Percentiles rank a stretch among this genome's conserved stretches.
Conservation (phyloP, 92 coral and sea anemone genomes). For the Palythoa grandiflora region DNA sequence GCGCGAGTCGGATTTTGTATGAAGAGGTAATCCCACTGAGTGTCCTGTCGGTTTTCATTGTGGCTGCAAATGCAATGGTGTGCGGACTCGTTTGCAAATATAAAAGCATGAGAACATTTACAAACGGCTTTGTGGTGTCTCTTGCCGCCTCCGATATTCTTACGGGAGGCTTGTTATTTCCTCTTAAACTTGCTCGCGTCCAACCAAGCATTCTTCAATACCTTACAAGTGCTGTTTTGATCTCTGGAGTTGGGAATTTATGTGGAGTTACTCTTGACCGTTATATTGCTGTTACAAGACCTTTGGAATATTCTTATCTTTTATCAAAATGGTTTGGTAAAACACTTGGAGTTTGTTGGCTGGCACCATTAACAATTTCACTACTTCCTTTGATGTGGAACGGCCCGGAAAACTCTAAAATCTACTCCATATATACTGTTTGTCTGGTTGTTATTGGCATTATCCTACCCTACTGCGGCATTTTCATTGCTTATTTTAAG, state of each 20-base stretch:
- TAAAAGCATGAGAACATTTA: conserved; percentile 34
- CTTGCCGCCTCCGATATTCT: conserved; percentile 36
- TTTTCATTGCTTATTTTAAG: conserved; percentile 27
- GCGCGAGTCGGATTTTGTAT: neutral
- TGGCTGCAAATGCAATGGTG: conserved; percentile 37
- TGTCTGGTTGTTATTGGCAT: conserved; percentile 30
- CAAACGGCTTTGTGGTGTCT: conserved; percentile 38
- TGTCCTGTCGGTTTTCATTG: conserved; percentile 18
- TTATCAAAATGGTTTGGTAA: conserved; percentile 28
- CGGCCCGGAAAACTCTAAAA: conserved; percentile 2
- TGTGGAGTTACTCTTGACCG: conserved; percentile 43
- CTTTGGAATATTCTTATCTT: conserved; percentile 24
- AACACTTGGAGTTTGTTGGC: conserved; percentile 34
- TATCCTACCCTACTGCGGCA: conserved; percentile 26
- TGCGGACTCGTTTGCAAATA: conserved; percentile 19
- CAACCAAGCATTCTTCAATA: neutral
- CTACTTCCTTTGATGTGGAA: conserved; percentile 25
- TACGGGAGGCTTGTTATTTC: conserved; percentile 21
- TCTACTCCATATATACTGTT: conserved; percentile 24
- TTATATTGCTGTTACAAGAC: conserved; percentile 39
- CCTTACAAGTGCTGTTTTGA: conserved; percentile 14
- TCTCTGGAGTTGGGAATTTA: conserved; percentile 34
- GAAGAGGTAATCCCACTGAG: conserved; percentile 14
- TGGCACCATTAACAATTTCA: conserved; percentile 7
- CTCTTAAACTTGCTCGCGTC: conserved; percentile 27